Base-by-base conservation (phyloP, 2,113 vertebrate species). In the Ellobius talpinus region DNA sequence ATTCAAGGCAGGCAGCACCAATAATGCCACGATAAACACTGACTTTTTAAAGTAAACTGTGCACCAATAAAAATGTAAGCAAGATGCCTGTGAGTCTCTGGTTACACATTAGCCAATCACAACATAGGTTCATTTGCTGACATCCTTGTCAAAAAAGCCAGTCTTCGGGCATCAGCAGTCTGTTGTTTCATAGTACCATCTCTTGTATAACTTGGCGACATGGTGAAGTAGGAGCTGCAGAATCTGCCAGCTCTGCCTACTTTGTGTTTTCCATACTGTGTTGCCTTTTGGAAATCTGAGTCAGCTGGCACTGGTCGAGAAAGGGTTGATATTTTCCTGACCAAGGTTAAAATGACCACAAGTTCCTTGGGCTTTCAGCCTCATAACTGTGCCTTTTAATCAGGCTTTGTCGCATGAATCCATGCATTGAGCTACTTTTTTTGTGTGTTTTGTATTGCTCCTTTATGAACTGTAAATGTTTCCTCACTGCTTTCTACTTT, bases 321-420 rank as follows among this genome's bases (percentile, higher is more conserved):
- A 79, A 50, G 42, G 33, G 39, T 87, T 91, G 65, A 79, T 82
- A 63, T 81, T 95, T 91, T 95, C 26, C 73, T 81, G 73, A 87
- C 42, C 82, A 36, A 74, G 24, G 36, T 52, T 95, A 81, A 87
- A 88, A 52, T 95, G 55, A 73, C 74, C 45, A 3, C 72, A 81
- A 90, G 76, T 87, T 89, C 47, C 4, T 89, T 42, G 88, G 52
- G 4, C 24, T 94, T 70, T 76, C 6, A 94, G 45, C 26, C n/a
- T 87, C 50, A 72, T 1, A 82, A 73, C 50, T 58, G 16, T 63
- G 36, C 11, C 42, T 81, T 92, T 73, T 17, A 89, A 63, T 70
- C 58, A 45, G 19, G 45, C 50, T 12, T 82, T 33, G 12, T 72
- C 9, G 42, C 26, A 58, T 7, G 9, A 86, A 87, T 81, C 65